phyloP scores from a whole-genome alignment of 2,888 invertebrate species.

The Nomada ruficornis region DNA sequence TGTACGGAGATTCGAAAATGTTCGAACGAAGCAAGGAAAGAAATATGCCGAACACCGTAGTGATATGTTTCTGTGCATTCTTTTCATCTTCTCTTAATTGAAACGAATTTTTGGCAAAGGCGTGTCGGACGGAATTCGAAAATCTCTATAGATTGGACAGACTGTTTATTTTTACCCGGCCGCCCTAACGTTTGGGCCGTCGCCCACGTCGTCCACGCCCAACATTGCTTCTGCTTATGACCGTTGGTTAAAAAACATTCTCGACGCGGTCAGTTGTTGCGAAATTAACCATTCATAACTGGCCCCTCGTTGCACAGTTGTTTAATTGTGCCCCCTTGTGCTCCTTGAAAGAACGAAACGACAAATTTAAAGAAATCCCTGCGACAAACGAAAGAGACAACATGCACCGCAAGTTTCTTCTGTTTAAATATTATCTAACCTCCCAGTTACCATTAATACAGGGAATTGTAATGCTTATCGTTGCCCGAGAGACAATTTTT shows the following conservation, averaged over 20 bases:
- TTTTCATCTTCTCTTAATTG: too few species aligned
- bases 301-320: background rate
- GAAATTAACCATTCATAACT: slow-evolving; percentile 4
- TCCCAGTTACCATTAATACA: background rate
- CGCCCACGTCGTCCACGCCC: slow-evolving; percentile 36
- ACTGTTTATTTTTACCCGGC: slow-evolving; percentile 46
- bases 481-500: background rate
- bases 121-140: background rate
- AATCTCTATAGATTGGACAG: slow-evolving; percentile 20
- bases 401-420: too few species aligned
- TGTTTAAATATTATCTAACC: too few species aligned
- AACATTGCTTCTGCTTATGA: slow-evolving; percentile 15
- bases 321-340: too few species aligned
- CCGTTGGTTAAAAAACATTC: background rate
- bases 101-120: too few species aligned
- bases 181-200: slow-evolving; percentile 34
- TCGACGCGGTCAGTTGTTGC: background rate
- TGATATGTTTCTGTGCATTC: too few species aligned
- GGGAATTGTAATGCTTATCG: background rate
- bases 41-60: too few species aligned
- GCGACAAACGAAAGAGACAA: too few species aligned
- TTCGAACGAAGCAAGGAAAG: too few species aligned
- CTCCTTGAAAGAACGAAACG: background rate
- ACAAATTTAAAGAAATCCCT: too few species aligned
- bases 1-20: too few species aligned